These are phyloP conservation scores for Embidobia sp. DNA, from an alignment of 2,888 invertebrate species.

Conservation along the genomic window DNA sequence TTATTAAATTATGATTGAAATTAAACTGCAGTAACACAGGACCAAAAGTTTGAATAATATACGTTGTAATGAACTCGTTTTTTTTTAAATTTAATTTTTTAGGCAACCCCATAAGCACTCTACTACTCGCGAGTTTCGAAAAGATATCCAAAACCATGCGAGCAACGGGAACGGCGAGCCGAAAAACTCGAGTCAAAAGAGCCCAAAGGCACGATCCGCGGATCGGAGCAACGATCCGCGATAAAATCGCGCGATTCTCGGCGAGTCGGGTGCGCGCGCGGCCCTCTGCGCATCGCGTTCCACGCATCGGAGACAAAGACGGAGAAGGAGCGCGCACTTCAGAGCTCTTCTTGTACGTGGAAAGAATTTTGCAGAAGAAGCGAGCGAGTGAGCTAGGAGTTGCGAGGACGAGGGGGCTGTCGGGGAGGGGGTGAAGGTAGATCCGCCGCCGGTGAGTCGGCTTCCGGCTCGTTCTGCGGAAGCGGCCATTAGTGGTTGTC, in stretches of 20 bases:
- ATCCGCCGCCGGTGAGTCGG: conserved; percentile 52
- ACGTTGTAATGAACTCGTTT: too few relatives aligned
- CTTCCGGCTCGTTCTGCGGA: conserved; percentile 57
- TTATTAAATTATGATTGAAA: too few relatives aligned
- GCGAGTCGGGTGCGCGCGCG: too few relatives aligned
- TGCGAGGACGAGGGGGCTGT: conserved; percentile 8
- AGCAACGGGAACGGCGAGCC: too few relatives aligned
- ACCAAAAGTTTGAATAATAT: too few relatives aligned
- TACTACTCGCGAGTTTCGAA: too few relatives aligned
- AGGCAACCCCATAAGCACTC: too few relatives aligned
- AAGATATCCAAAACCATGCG: too few relatives aligned
- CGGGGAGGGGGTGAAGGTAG: conserved; percentile 38
- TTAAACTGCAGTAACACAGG: too few relatives aligned
- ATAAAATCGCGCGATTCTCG: conserved; percentile 34
- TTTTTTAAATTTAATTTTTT: too few relatives aligned
- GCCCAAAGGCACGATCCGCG: conserved; percentile 20
- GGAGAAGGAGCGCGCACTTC: conserved; percentile 19
- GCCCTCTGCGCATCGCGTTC: conserved; percentile 22
- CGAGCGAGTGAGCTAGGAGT: conserved; percentile 11
- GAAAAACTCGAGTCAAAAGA: too few relatives aligned
- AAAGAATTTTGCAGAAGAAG: conserved; percentile 39
- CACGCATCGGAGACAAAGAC: conserved; percentile 35
- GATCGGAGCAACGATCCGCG: conserved; percentile 36
- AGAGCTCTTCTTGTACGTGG: conserved; percentile 18
- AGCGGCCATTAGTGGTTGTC: conserved; percentile 57